These are phyloP conservation scores for Salvelinus namaycush DNA, from an alignment of 2,113 vertebrate genomes.

Conservation along the genomic window DNA sequence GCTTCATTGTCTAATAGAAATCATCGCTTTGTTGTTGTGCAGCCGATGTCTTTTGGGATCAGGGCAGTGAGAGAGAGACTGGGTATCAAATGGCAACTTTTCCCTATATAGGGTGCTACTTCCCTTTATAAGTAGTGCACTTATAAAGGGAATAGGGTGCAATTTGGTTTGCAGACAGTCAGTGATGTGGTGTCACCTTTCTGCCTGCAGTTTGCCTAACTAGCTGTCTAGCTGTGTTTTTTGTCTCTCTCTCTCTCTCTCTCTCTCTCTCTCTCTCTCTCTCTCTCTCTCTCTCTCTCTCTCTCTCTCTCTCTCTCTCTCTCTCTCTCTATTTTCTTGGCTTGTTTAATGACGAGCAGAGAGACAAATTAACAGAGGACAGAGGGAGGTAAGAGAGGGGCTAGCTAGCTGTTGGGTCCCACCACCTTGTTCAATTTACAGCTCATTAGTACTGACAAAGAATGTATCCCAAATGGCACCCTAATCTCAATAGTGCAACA, in stretches of 20 bases:
- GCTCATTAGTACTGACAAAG: background rate
- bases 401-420: background rate
- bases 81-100: background rate
- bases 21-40: slow-evolving; percentile 59
- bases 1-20: slow-evolving; percentile 59
- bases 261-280: background rate
- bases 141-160: too few relatives aligned
- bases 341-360: slow-evolving; percentile 26
- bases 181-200: slow-evolving; percentile 45
- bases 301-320: slow-evolving; percentile 41
- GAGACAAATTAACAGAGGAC: slow-evolving; percentile 30
- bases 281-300: background rate
- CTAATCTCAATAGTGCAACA: too few relatives aligned
- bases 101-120: background rate
- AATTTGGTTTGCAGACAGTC: slow-evolving; percentile 18
- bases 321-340: slow-evolving; percentile 53
- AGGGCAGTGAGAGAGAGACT: slow-evolving; percentile 9
- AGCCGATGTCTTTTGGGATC: slow-evolving; percentile 61
- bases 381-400: background rate
- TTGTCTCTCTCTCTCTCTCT: background rate
- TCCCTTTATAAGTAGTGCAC: background rate
- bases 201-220: background rate
- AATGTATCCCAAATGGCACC: too few relatives aligned
- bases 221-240: background rate
- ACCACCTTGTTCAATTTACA: background rate